Conservation (phyloP, 1,140 invertebrate genomes). For the Bombus terrestris region DNA sequence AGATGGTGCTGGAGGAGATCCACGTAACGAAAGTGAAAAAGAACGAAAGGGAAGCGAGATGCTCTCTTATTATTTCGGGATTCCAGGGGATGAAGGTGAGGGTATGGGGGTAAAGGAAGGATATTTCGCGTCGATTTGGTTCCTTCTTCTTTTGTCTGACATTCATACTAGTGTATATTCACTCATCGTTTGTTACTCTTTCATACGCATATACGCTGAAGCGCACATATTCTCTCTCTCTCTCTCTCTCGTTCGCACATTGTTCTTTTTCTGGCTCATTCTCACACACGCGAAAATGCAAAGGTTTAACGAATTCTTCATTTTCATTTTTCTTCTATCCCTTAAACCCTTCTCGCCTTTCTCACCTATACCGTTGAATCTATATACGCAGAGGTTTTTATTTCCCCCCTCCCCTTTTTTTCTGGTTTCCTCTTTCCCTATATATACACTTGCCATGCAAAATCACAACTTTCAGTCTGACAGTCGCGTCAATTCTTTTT, state of each 20-base stretch:
- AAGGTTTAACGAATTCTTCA: conserved; percentile 18
- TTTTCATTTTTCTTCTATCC: background rate
- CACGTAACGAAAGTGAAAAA: conserved; percentile 24
- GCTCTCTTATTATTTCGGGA: background rate
- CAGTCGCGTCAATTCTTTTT: conserved; percentile 52
- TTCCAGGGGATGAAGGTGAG: no score
- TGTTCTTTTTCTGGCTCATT: background rate
- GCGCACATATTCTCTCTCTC: background rate
- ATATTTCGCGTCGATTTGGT: conserved; percentile 12
- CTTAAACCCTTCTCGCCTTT: background rate
- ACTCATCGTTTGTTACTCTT: conserved; percentile 2
- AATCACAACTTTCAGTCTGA: conserved; percentile 72
- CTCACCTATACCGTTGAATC: conserved; percentile 40
- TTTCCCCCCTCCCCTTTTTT: background rate
- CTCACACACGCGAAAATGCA: conserved; percentile 16
- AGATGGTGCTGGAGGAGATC: conserved; percentile 5
- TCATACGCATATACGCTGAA: background rate
- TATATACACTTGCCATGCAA: conserved; percentile 59
- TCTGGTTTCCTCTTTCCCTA: background rate
- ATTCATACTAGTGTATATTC: conserved; percentile 16
- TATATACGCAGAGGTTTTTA: conserved; percentile 21
- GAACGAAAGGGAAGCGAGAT: conserved; percentile 30
- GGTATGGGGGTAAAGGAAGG: background rate
- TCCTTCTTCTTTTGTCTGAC: conserved; percentile 6
- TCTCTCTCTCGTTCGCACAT: background rate